Percentiles rank a stretch among this genome's conserved stretches.
phyloP scores from a whole-genome alignment of 2,888 invertebrate species.

The Homarus gammarus region DNA sequence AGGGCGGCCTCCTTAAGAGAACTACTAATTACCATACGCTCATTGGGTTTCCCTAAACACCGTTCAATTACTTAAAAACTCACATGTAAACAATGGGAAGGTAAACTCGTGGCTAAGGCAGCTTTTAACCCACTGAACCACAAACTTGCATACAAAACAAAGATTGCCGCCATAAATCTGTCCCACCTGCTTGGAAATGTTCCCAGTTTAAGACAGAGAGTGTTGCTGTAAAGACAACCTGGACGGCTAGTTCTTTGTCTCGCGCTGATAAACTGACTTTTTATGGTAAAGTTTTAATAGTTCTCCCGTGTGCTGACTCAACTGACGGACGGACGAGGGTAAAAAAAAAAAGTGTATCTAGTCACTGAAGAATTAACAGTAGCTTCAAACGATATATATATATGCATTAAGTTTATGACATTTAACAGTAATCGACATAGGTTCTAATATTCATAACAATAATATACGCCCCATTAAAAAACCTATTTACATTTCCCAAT shows the following conservation, averaged over 20 bases:
- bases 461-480: too few relatives aligned
- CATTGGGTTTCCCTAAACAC: constrained; percentile 37
- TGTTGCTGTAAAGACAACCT: constrained; percentile 18
- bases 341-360: too few relatives aligned
- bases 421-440: too few relatives aligned
- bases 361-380: too few relatives aligned
- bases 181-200: not conserved
- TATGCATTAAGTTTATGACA: too few relatives aligned
- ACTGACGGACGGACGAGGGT: too few relatives aligned
- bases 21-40: constrained; percentile 39
- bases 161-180: constrained; percentile 39
- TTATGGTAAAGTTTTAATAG: constrained; percentile 20
- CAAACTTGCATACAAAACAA: constrained; percentile 50
- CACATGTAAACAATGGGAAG: constrained; percentile 58
- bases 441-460: too few relatives aligned
- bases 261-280: constrained; percentile 1
- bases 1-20: not conserved
- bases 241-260: constrained; percentile 11
- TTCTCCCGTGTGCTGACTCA: too few relatives aligned
- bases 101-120: constrained; percentile 29
- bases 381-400: too few relatives aligned
- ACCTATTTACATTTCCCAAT: too few relatives aligned
- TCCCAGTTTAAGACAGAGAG: constrained; percentile 17
- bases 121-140: constrained; percentile 38
- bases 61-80: constrained; percentile 60